phyloP scores from a whole-genome alignment of 2,888 invertebrate genomes.

The Nymphalis polychloros region DNA sequence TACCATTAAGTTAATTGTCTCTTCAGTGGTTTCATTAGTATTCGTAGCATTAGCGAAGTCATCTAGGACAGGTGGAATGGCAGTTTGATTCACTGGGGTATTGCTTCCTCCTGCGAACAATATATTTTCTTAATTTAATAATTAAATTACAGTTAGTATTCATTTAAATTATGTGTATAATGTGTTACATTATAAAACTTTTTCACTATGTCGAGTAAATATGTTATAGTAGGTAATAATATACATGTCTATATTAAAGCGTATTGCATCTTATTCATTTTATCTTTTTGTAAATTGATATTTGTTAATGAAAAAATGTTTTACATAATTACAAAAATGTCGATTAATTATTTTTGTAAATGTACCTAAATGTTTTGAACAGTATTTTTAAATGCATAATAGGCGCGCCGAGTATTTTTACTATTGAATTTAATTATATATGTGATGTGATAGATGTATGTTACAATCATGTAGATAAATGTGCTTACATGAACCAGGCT shows the following conservation, averaged over 20 bases:
- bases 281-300: too few species aligned
- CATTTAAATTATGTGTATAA: not conserved
- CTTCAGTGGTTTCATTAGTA: conserved; percentile 39
- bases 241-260: too few species aligned
- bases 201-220: too few species aligned
- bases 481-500: conserved; percentile 43
- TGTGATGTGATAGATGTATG: conserved; percentile 8
- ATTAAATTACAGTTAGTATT: conserved; percentile 9
- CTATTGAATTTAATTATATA: conserved; percentile 5
- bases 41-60: conserved; percentile 43
- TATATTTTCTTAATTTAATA: conserved; percentile 10
- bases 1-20: conserved; percentile 32
- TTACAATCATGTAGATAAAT: conserved; percentile 46
- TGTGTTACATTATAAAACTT: not conserved
- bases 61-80: conserved; percentile 45
- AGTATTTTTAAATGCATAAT: too few species aligned
- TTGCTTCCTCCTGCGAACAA: conserved; percentile 72
- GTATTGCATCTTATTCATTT: too few species aligned
- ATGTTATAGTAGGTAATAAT: too few species aligned
- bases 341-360: too few species aligned
- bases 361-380: too few species aligned
- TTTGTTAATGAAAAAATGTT: too few species aligned
- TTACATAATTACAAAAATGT: too few species aligned
- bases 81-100: conserved; percentile 65
- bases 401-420: not conserved